Percentiles rank a stretch among this genome's conserved stretches.
Conservation (phyloP, 2,888 invertebrate genomes). For the Drosophila imparisetae region DNA sequence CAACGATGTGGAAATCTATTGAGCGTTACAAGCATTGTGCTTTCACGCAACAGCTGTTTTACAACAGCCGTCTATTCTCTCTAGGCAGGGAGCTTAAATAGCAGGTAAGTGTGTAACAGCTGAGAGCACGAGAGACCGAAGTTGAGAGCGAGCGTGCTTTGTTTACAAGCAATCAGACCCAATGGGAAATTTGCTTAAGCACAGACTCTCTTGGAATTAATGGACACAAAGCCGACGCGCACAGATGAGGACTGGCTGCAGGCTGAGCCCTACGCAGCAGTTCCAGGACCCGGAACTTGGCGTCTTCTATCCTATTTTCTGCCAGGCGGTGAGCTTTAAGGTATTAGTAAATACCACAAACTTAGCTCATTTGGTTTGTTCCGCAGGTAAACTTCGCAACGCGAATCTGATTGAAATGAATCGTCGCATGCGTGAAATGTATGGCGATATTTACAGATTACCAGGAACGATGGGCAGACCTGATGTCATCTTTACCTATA, state of each 20-base stretch:
- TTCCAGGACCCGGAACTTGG: conserved; percentile 76
- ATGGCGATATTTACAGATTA: conserved; percentile 85
- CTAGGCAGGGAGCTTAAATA: conserved; percentile 30
- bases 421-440: conserved; percentile 64
- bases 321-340: conserved; percentile 74
- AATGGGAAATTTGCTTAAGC: conserved; percentile 14
- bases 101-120: conserved; percentile 64
- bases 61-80: conserved; percentile 25
- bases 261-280: conserved; percentile 67
- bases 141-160: conserved; percentile 21
- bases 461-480: conserved; percentile 82
- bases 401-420: conserved; percentile 73
- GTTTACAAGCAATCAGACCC: conserved; percentile 65
- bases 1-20: conserved; percentile 46
- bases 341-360: background rate
- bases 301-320: conserved; percentile 69
- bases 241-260: conserved; percentile 70
- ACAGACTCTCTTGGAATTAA: conserved; percentile 40
- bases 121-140: conserved; percentile 10
- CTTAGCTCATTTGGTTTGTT: background rate
- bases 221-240: conserved; percentile 47
- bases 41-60: conserved; percentile 44
- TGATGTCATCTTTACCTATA: conserved; percentile 85
- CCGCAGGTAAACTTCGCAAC: conserved; percentile 67
- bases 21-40: background rate